Percentiles rank a stretch among this genome's conserved stretches.
Evolutionary conservation across 1,140 invertebrate species (phyloP).

Genomic region (Hyposmocoma kahamanoa): DNA sequence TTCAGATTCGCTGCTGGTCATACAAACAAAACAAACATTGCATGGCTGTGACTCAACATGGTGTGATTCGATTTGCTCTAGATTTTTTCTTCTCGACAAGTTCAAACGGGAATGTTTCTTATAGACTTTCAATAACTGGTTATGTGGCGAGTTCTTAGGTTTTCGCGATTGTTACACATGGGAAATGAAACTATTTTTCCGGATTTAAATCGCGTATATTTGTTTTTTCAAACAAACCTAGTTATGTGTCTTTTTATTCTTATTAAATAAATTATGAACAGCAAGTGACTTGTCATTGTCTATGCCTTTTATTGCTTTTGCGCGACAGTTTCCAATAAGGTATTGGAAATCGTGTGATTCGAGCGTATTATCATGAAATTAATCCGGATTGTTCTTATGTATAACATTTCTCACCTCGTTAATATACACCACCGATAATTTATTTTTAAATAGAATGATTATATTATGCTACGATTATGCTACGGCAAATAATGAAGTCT

Average conservation of each 20-base stretch:
- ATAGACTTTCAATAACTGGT: not conserved
- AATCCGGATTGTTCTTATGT: too few relatives aligned
- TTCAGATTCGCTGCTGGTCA: constrained; percentile 1
- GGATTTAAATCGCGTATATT: not conserved
- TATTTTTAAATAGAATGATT: too few relatives aligned
- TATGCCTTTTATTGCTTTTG: too few relatives aligned
- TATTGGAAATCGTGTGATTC: too few relatives aligned
- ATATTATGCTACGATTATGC: too few relatives aligned
- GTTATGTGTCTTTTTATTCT: not conserved
- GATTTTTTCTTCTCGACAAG: not conserved
- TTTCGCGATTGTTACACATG: not conserved
- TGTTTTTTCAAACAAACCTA: not conserved
- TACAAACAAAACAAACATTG: constrained; percentile 1
- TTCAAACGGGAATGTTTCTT: not conserved
- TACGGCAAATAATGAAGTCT: too few relatives aligned
- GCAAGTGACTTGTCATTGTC: too few relatives aligned
- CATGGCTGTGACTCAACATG: not conserved
- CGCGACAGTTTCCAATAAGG: too few relatives aligned
- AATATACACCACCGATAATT: too few relatives aligned
- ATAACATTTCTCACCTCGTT: too few relatives aligned
- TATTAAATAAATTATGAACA: not conserved
- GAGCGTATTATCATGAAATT: too few relatives aligned
- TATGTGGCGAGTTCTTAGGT: not conserved
- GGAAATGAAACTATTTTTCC: not conserved
- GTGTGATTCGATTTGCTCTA: not conserved